A percentile compares a stretch with the other conserved stretches of the same genome.
These are phyloP conservation scores for Sander lucioperca DNA, from an alignment of 2,113 vertebrate species.

Conservation along the genomic window DNA sequence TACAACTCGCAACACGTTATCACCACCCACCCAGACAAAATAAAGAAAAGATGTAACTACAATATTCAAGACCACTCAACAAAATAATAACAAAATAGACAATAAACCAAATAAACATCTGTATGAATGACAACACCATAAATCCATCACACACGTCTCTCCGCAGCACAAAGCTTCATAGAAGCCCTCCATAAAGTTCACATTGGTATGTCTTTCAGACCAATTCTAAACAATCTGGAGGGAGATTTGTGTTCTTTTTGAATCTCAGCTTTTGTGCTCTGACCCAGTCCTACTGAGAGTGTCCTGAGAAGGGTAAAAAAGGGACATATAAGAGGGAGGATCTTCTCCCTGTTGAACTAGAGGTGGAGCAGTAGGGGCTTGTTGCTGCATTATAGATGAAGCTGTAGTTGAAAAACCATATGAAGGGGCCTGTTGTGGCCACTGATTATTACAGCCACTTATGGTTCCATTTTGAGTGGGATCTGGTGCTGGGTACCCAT, in stretches of 20 bases:
- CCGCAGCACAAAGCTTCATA: no score
- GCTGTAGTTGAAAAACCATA: background rate
- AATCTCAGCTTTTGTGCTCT: constrained; percentile 2
- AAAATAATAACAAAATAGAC: no score
- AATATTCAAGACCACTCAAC: no score
- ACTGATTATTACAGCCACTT: constrained; percentile 21
- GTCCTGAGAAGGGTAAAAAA: constrained; percentile 18
- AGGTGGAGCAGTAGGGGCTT: constrained; percentile 30
- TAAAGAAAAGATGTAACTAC: no score
- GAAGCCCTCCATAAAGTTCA: no score
- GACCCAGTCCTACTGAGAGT: background rate
- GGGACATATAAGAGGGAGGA: constrained; percentile 40
- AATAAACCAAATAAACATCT: no score
- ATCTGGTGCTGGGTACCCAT: constrained; percentile 28
- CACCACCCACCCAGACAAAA: no score
- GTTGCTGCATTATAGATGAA: constrained; percentile 5
- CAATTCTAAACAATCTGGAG: no score
- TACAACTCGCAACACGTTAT: no score
- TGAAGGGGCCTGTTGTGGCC: constrained; percentile 18
- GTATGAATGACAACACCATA: no score
- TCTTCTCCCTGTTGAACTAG: background rate
- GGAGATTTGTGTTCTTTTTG: background rate
- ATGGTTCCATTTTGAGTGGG: constrained; percentile 18
- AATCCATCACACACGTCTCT: no score
- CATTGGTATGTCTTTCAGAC: no score